These are phyloP conservation scores for Epinephelus lanceolatus DNA, from an alignment of 2,113 vertebrate genomes.

Conservation along the genomic window DNA sequence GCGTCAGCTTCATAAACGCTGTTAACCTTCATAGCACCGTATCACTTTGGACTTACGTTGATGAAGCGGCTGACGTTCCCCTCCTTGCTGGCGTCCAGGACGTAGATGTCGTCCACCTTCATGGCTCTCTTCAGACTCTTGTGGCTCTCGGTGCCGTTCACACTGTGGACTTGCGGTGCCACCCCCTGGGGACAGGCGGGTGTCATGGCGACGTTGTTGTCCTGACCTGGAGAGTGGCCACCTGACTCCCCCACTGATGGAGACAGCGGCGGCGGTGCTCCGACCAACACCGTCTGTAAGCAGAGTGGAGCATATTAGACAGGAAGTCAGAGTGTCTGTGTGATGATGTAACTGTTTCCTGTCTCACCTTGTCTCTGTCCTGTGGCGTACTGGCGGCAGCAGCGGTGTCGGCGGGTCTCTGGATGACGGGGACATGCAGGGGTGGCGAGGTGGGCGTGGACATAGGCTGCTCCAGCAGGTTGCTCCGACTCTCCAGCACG, in stretches of 20 bases:
- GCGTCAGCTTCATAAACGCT: too few relatives aligned
- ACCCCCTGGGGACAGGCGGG: not conserved
- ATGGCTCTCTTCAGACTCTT: constrained; percentile 28
- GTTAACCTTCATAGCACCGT: too few relatives aligned
- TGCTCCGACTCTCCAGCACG: constrained; percentile 45
- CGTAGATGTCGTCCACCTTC: constrained; percentile 70
- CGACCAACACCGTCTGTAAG: constrained; percentile 5
- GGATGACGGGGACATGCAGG: constrained; percentile 73
- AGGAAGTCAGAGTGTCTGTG: too few relatives aligned
- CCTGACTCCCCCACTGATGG: constrained; percentile 23
- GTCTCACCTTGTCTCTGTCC: constrained; percentile 27
- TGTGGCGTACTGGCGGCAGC: fast-evolving
- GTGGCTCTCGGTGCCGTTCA: not conserved
- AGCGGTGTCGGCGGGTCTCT: constrained; percentile 76
- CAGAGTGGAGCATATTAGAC: not conserved
- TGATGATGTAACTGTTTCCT: not conserved
- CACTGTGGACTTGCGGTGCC: not conserved
- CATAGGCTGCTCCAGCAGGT: constrained; percentile 21
- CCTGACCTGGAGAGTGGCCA: not conserved
- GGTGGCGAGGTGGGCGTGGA: constrained; percentile 14
- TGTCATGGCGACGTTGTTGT: not conserved
- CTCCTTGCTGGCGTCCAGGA: constrained; percentile 92
- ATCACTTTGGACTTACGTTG: constrained; percentile 82
- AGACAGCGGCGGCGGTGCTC: not conserved
- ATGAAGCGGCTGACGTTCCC: constrained; percentile 96